Evolutionary conservation across 2,888 invertebrate genomes (phyloP), one percentile per base, ranked within the genome.

Genomic region (Harmothoe impar): DNA sequence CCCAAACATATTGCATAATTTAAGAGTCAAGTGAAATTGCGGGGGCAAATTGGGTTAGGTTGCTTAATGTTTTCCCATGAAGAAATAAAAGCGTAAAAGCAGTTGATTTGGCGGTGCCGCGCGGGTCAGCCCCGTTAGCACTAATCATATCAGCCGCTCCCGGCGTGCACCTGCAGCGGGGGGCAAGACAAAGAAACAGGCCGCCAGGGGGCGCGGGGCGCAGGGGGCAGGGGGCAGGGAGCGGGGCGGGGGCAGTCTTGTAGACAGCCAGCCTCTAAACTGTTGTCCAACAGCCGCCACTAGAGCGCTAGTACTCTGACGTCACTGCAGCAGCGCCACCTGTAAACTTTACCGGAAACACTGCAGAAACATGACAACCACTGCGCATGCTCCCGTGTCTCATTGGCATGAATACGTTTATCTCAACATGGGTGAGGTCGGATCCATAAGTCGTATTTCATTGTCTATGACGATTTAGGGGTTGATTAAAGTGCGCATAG

Each of bases 1-100:
- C 90, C 90, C 81, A 90, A 90, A 90, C 90, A 90, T 90, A 90
- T 90, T 90, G 90, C 90, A 90, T 90, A 90, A 90, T 90, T 90
- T 90, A 90, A 62, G 86, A 90, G 85, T 86, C 90, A 90, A 90
- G 90, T 90, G 90, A 86, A 90, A 90, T 90, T 90, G 90, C 85
- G 31, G 56, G 72, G 52, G 51, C 90, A 90, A 90, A 90, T 90
- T 86, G 86, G 86, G 90, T 90, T 90, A 90, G 51, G 84, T 51
- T 85, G 90, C 56, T 90, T 90, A 90, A 90, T 90, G 90, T 90
- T 90, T 90, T 90, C 68, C 90, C 86, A 77, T 86, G 85, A 90
- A 90, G 90, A 90, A 90, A 90, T 90, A 90, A 90, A 90, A 86
- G 90, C 90, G 52, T 90, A 86, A 90, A 86, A 85, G 85, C 86